Evolutionary conservation across 2,888 invertebrate species (phyloP).

Genomic region (Drosophila setosimentum): DNA sequence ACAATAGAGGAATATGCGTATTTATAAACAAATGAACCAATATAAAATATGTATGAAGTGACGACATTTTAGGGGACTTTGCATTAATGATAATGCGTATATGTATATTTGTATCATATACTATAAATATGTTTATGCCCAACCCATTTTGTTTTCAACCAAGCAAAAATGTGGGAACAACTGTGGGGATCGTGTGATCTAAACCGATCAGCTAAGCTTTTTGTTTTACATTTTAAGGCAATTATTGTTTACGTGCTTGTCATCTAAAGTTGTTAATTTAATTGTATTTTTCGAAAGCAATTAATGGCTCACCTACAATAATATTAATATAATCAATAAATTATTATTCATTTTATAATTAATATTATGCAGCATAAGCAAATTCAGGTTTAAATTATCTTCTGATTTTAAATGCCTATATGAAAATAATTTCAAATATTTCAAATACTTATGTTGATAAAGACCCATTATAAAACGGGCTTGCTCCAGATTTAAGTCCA

Average conservation of each 20-base stretch:
- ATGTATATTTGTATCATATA: neutral
- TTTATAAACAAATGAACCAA: conserved; percentile 3
- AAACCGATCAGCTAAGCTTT: conserved; percentile 12
- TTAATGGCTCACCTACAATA: neutral
- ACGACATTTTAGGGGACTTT: neutral
- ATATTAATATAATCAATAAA: neutral
- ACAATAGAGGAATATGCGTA: neutral
- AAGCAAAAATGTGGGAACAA: conserved; percentile 14
- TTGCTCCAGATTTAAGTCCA: too few species aligned
- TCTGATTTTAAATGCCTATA: neutral
- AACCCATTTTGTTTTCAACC: conserved; percentile 15
- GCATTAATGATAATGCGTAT: neutral
- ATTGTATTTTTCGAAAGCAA: neutral
- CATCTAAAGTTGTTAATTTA: conserved; percentile 18
- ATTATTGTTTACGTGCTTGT: conserved; percentile 42
- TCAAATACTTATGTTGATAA: too few species aligned
- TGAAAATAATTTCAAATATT: neutral
- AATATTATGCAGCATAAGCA: neutral
- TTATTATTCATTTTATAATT: neutral
- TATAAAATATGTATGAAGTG: neutral
- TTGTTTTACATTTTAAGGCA: conserved; percentile 42
- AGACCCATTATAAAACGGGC: too few species aligned
- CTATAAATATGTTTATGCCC: neutral
- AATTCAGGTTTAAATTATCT: neutral
- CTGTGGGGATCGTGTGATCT: conserved; percentile 17